Evolutionary conservation across 2,113 vertebrate genomes (phyloP).

Genomic region (Diadophis punctatus): DNA sequence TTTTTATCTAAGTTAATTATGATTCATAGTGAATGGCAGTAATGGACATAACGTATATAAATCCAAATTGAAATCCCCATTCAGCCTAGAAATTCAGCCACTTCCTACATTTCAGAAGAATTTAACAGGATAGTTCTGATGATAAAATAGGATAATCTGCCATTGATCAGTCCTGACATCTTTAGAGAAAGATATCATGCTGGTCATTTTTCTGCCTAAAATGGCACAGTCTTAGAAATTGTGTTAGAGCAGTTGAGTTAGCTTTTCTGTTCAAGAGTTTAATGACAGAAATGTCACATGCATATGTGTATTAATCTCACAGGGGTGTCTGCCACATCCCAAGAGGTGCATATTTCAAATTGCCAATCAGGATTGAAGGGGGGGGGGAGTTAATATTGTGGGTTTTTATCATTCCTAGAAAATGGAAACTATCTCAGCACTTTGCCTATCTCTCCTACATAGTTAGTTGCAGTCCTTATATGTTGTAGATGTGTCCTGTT

Average conservation of each 20-base stretch:
- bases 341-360: background rate
- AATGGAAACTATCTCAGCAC: background rate
- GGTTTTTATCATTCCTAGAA: background rate
- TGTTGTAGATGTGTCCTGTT: too few species aligned
- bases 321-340: background rate
- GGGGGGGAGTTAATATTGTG: background rate
- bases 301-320: background rate
- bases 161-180: background rate
- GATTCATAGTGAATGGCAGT: background rate
- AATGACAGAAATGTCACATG: background rate
- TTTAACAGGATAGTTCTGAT: background rate
- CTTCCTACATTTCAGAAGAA: background rate
- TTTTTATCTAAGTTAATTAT: background rate
- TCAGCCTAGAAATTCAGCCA: background rate
- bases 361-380: background rate
- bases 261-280: background rate
- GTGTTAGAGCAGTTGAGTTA: background rate
- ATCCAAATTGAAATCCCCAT: background rate
- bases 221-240: background rate
- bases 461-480: too few species aligned
- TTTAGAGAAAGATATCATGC: background rate
- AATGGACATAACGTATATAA: background rate
- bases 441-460: too few species aligned
- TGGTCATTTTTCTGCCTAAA: background rate
- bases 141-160: background rate